Conservation (phyloP, 1,140 invertebrate genomes). For the Gryon sp. region DNA sequence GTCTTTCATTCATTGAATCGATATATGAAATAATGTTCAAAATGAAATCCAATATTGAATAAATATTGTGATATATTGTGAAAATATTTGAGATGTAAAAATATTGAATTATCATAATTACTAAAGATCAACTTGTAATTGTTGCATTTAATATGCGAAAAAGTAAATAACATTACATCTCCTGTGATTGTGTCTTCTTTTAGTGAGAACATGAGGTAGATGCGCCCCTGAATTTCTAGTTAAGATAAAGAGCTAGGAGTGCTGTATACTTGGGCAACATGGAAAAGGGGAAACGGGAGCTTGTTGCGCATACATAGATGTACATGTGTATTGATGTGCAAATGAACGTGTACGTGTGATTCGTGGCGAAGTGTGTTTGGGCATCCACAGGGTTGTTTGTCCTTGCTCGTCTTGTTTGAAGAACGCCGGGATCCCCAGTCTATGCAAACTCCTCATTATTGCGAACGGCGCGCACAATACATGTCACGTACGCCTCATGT, state of each 20-base stretch:
- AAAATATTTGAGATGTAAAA: no score
- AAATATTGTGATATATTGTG: no score
- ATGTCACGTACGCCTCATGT: slow-evolving; percentile 62
- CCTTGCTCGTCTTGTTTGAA: slow-evolving; percentile 71
- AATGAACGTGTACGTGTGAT: slow-evolving; percentile 55
- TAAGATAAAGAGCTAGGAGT: no score
- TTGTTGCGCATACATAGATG: slow-evolving; percentile 7
- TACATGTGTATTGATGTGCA: slow-evolving; percentile 16
- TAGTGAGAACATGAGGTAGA: neutral
- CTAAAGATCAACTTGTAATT: no score
- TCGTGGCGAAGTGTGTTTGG: slow-evolving; percentile 71
- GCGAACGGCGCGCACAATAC: slow-evolving; percentile 70
- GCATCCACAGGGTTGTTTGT: slow-evolving; percentile 69
- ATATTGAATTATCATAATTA: no score
- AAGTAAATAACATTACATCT: no score
- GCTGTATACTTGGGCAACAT: no score
- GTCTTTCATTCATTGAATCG: no score
- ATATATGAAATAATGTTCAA: no score
- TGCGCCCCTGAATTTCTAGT: neutral
- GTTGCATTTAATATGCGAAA: no score
- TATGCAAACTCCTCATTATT: slow-evolving; percentile 78
- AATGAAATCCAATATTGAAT: neutral
- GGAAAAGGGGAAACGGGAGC: neutral
- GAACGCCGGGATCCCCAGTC: slow-evolving; percentile 75
- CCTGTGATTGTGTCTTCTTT: no score